Percentiles rank a stretch among this genome's conserved stretches.
These are phyloP conservation scores for Drosophila fuyamai DNA, from an alignment of 1,140 invertebrate genomes.

Conservation along the genomic window DNA sequence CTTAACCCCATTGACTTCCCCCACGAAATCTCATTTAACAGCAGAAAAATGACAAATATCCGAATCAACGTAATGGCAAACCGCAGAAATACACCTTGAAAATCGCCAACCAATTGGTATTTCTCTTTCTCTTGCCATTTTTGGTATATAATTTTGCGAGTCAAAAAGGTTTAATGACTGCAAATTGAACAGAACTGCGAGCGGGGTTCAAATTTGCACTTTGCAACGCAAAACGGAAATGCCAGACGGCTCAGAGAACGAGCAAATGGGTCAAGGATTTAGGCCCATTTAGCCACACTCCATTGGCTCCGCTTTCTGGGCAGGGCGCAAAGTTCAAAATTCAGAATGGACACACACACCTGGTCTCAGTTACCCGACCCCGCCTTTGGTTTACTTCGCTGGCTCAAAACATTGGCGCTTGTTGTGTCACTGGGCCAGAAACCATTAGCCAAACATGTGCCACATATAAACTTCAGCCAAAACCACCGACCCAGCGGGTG, in stretches of 20 bases:
- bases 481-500: conserved; percentile 28
- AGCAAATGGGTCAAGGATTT: conserved; percentile 75
- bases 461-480: conserved; percentile 38
- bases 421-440: conserved; percentile 59
- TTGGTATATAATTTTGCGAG: conserved; percentile 45
- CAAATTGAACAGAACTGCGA: conserved; percentile 20
- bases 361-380: conserved; percentile 25
- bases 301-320: conserved; percentile 56
- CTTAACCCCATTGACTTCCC: conserved; percentile 34
- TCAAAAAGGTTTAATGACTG: conserved; percentile 56
- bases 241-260: conserved; percentile 49
- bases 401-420: conserved; percentile 63
- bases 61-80: conserved; percentile 32
- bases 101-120: conserved; percentile 45
- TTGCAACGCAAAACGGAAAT: conserved; percentile 70
- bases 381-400: conserved; percentile 28
- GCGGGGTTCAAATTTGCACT: conserved; percentile 55
- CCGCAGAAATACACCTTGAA: conserved; percentile 63
- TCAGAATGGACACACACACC: conserved; percentile 39
- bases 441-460: conserved; percentile 42
- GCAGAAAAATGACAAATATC: conserved; percentile 46
- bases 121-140: conserved; percentile 30
- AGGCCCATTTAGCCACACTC: conserved; percentile 70
- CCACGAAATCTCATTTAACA: conserved; percentile 27
- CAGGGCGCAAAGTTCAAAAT: conserved; percentile 62